Evolutionary conservation across 2,113 vertebrate species (phyloP), one percentile per base, ranked within the genome.

Genomic region (Notarius quadriscutis): DNA sequence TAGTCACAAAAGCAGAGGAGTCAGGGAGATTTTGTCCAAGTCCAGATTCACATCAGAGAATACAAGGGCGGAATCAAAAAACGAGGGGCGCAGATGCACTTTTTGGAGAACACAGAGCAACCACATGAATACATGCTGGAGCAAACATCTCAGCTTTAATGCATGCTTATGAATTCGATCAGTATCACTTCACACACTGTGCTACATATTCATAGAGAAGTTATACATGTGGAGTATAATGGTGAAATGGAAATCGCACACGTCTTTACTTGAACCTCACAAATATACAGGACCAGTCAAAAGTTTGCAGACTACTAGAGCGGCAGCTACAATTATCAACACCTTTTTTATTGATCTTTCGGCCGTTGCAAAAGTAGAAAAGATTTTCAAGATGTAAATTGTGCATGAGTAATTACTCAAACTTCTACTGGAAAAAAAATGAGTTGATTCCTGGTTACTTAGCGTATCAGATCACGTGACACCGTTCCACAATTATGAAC

Each of bases 1-100:
- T 81, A 81, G 57, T 81, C 79, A 81, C 57, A 22, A 81, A 41
- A 30, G 79, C 79, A 81, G 27, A 60, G 78, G 27, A 81, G 18
- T 57, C 53, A 6, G 78, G 18, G 78, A 1, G 27, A 58, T 41
- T 81, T 62, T 22, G 30, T 81, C 79, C 57, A 62, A 81, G 27
- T 81, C 41, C 27, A 60, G 79, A 81, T 81, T 81, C 27, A 41
- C 57, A 81, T 60, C 27, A 60, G 57, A 20, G 30, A 60, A 81
- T 58, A 58, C 41, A 41, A 41, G 55, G 27, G n/a, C 17, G 55
- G 53, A 58, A 18, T 58, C 53, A 18, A 22, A 14, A 22, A 81
- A 58, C 15, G 27, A 58, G 27, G 15, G 55, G 9, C n/a, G 9
- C 9, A 12, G 79, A 60, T 81, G 41, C 8, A 41, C 18, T 12